A percentile compares a stretch with the other conserved stretches of the same genome.
These are phyloP conservation scores for Telmatherina bonti DNA, from an alignment of 2,797 vertebrate species.

Conservation along the genomic window DNA sequence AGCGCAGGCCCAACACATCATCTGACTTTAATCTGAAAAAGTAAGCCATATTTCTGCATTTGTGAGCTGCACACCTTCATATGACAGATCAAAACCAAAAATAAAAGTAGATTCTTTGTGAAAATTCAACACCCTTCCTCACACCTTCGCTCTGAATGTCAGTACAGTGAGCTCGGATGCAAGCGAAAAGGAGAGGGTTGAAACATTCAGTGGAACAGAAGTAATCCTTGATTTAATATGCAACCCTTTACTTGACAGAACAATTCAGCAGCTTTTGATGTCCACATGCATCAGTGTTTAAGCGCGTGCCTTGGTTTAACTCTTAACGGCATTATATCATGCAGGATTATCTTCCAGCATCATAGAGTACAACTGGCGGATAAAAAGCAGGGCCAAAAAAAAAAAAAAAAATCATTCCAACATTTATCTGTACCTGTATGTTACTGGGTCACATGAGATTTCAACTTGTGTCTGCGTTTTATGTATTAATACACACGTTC, in stretches of 20 bases:
- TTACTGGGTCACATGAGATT: constrained; percentile 1
- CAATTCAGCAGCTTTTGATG: constrained; percentile 13
- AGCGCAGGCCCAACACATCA: too few relatives aligned
- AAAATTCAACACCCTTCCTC: constrained; percentile 3
- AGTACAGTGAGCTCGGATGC: not conserved
- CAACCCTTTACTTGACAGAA: constrained; percentile 7
- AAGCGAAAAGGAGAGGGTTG: not conserved
- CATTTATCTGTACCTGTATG: constrained; percentile 15
- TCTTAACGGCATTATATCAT: constrained; percentile 3
- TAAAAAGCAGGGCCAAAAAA: constrained; percentile 2
- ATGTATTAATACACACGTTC: not conserved
- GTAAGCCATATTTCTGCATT: constrained; percentile 16
- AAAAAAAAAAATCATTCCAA: not conserved
- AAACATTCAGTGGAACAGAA: constrained; percentile 16
- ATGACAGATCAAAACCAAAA: constrained; percentile 2
- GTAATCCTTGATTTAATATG: constrained; percentile 12
- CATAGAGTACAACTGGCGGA: not conserved
- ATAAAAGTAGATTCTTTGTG: constrained; percentile 1
- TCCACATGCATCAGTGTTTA: constrained; percentile 25
- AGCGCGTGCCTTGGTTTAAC: not conserved
- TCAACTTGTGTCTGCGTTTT: constrained; percentile 5
- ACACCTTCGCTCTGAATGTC: constrained; percentile 14
- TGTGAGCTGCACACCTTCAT: constrained; percentile 11
- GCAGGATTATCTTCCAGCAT: constrained; percentile 9
- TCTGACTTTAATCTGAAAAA: constrained; percentile 28